Evolutionary conservation across 2,113 vertebrate genomes (phyloP), one percentile per base, ranked within the genome.

Genomic region (Alosa alosa): DNA sequence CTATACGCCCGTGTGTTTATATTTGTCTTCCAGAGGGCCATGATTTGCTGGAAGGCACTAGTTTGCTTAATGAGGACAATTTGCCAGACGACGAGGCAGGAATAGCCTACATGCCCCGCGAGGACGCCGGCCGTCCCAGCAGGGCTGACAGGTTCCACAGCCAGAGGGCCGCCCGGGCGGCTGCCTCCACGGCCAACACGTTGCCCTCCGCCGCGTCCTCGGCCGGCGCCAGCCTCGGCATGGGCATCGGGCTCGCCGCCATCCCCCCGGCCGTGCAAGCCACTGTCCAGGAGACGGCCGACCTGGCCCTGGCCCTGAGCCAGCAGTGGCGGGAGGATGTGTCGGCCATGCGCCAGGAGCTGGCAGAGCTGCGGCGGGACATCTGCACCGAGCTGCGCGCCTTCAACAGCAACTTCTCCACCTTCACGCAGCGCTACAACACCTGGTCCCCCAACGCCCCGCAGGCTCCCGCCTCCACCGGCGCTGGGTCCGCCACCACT

Each of bases 21-120:
- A 93, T 96, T 95, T 96, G 93, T 95, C 93, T 96, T 96, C 92
- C 95, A 96, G 95, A 96, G 92, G 95, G 94, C 93, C 94, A 94
- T 94, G 95, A 95, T 94, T 87, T 94, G 91, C 93, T 95, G 91
- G 93, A 95, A 93, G 95, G 93, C 90, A 93, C 92, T 90, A 94
- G 92, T 94, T 94, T 95, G 90, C 93, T 93, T 82, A 93, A 94
- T 90, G 93, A 92, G 90, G 91, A 93, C 91, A 94, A 91, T 93
- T 92, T 93, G 86, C 92, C 87, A 90, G 92, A 93, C 88, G 94
- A 94, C 85, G 91, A 94, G 91, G 85, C 90, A 92, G 94, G 94
- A 89, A 90, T 93, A 41, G 87, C 87, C 90, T 95, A 94, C 87
- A 91, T 95, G 93, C 86, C 94, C 91, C 93, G 93, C 87, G 93